Evolutionary conservation across 2,113 vertebrate species (phyloP), one percentile per base, ranked within the genome.

Genomic region (Nothocercus julius): DNA sequence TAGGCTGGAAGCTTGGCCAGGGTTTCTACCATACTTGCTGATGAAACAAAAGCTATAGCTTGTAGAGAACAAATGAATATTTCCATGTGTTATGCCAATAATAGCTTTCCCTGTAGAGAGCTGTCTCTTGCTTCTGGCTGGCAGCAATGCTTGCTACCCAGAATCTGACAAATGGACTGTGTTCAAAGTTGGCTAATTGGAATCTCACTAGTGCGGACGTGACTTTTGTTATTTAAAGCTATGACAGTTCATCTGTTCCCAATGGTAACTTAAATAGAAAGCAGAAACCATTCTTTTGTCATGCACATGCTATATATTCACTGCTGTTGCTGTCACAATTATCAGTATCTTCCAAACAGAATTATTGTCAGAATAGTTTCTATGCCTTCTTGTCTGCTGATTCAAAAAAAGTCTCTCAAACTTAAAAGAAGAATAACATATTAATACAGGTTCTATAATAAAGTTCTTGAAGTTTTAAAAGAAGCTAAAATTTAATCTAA

Each of bases 171-270:
- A 97, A 91, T 81, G 87, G 82, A 68, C 72, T 28, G 2, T 81
- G 56, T 63, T 97, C 87, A 70, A 83, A 83, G 75, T 24, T 92
- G 76, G 21, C 79, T 96, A 95, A 96, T 91, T 96, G 91, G 93
- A 92, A 90, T 87, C 87, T 82, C 82, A 63, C 72, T 45, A 32
- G 40, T 32, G 78, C 45, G 72, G 87, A 89, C 0, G 9, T 75
- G 95, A 87, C 91, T 93, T 87, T 28, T 70, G 75, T 74, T 0
- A 0, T 82, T 91, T 58, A 92, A 63, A 82, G 44, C 59, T 74
- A 49, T 89, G 82, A 94, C 54, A 93, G 63, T 76, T 92, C 87
- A 67, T 85, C 68, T 94, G 45, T 69, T 91, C 79, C 45, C 82
- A 74, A 11, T 5, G 56, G 75, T 25, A 74, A 91, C 42, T 76